A percentile compares a stretch with the other conserved stretches of the same genome.
Conservation (phyloP, 2,113 vertebrate genomes). For the Thunnus thynnus region DNA sequence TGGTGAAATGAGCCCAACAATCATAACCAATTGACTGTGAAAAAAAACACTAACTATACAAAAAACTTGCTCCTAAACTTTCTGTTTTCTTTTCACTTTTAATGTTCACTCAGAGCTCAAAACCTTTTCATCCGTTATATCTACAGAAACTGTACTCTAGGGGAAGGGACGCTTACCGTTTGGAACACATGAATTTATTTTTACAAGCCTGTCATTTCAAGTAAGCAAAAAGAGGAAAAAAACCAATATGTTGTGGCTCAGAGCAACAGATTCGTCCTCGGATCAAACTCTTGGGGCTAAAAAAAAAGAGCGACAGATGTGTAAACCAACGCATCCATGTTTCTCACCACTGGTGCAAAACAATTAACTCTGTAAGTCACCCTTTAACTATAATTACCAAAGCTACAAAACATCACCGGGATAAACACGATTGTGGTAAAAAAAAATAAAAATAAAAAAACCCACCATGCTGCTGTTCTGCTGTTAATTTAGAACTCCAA, state of each 20-base stretch:
- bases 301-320: neutral
- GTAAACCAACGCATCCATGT: neutral
- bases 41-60: too few species aligned
- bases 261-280: neutral
- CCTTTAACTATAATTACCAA: conserved; percentile 34
- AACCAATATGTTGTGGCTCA: neutral
- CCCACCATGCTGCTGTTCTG: conserved; percentile 13
- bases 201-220: neutral
- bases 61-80: too few species aligned
- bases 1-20: too few species aligned
- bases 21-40: too few species aligned
- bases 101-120: neutral
- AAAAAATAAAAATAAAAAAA: neutral
- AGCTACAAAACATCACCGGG: conserved; percentile 11
- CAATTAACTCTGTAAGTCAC: conserved; percentile 22
- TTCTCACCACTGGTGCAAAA: conserved; percentile 29
- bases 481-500: conserved; percentile 50
- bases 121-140: neutral
- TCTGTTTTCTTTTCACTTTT: too few species aligned
- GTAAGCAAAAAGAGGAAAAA: neutral
- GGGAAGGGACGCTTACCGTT: too few species aligned
- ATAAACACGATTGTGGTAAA: conserved; percentile 22
- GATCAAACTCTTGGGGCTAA: neutral
- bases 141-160: neutral
- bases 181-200: neutral